phyloP scores from a whole-genome alignment of 2,797 vertebrate genomes.

The Coluber constrictor region DNA sequence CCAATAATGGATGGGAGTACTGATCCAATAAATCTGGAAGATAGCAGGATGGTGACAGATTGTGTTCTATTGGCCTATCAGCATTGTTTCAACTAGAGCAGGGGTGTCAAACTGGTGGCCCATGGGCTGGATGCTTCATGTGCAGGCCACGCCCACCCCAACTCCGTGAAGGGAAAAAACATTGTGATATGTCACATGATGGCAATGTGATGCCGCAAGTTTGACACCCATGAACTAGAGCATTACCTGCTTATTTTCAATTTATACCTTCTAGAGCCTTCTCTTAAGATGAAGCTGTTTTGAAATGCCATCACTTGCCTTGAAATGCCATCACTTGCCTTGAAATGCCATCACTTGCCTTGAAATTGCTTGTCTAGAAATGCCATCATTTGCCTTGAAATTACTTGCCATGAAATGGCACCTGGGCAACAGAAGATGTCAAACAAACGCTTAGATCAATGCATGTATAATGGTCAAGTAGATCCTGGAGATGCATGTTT shows the following conservation, averaged over 20 bases:
- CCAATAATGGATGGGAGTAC: neutral
- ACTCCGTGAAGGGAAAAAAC: too few species aligned
- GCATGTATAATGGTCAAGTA: neutral
- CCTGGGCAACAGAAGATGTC: neutral
- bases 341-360: neutral
- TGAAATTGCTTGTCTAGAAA: neutral
- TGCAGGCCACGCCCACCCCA: too few species aligned
- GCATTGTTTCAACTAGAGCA: neutral
- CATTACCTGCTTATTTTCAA: neutral
- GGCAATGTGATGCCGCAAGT: too few species aligned
- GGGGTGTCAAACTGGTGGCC: too few species aligned
- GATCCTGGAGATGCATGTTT: neutral
- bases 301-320: neutral
- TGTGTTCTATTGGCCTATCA: neutral
- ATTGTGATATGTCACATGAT: too few species aligned
- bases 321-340: neutral
- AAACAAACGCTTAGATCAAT: neutral
- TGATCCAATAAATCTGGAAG: neutral
- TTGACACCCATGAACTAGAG: too few species aligned
- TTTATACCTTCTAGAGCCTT: neutral
- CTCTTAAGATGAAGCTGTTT: neutral
- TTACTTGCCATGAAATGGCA: neutral
- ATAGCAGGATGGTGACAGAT: neutral
- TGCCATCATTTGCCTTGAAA: neutral
- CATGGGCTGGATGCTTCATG: too few species aligned